Base-by-base conservation (phyloP, 2,113 vertebrate species). In the Grammomys surdaster region DNA sequence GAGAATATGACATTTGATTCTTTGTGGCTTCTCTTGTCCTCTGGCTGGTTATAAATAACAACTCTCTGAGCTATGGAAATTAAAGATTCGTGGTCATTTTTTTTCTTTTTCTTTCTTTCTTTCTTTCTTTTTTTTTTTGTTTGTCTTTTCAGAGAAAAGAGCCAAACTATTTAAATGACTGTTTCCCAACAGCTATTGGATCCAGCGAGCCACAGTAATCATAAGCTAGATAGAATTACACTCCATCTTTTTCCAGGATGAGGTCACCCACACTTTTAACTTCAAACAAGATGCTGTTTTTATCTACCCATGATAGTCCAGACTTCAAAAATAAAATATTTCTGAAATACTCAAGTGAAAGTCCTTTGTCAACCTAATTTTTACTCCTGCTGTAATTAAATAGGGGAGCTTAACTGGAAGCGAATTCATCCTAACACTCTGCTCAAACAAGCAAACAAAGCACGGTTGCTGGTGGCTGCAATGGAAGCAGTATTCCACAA, bases 121-220 rank as follows among this genome's bases (percentile, higher is more conserved):
- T 88, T 97, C 93, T 40, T 95, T 85, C 95, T 63, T 97, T 97
- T 87, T 94, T n/a, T 95, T 88, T 96, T 96, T 97, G 97, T 97
- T 88, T 94, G 40, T 95, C 90, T 97, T 96, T 97, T 90, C 72
- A 95, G 92, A 26, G 89, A 91, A 97, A 96, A 96, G 60, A 95
- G 86, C 58, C 93, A 94, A 87, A 97, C 95, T 89, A 95, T 97
- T 96, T 97, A 95, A 88, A 97, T 36, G 78, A 96, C 88, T 96
- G 76, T 51, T 95, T 92, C 77, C 63, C 51, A 84, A 85, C 85
- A 69, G 69, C 86, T 89, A 96, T 78, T 84, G 70, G 77, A 89
- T 82, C 92, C 87, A 51, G 91, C 46, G 51, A 97, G 91, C 78
- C 65, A 63, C 84, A 97, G 20, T 72, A 96, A 95, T 78, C 93